These are phyloP conservation scores for Oriolus oriolus DNA, from an alignment of 2,113 vertebrate genomes.

Conservation along the genomic window DNA sequence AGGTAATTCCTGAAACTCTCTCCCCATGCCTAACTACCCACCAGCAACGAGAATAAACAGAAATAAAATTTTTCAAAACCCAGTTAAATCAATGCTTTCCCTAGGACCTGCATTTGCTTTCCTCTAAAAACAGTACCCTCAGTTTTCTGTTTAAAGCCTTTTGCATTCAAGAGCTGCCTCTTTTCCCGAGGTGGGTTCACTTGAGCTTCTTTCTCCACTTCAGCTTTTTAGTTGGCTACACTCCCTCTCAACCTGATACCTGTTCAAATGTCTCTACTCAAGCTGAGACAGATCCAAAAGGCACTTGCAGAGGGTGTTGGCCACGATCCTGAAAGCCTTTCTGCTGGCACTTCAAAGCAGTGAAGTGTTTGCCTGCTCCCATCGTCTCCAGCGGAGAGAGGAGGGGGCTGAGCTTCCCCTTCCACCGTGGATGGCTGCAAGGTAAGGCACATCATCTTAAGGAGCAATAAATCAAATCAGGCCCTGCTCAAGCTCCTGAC, in stretches of 20 bases:
- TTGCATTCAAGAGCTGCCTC: background rate
- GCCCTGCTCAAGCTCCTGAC: background rate
- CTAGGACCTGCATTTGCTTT: background rate
- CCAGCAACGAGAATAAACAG: background rate
- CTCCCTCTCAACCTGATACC: background rate
- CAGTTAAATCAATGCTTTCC: background rate
- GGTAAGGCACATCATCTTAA: background rate
- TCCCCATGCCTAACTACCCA: background rate
- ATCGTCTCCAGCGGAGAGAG: background rate
- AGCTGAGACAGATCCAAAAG: slow-evolving; percentile 6
- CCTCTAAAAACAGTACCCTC: background rate
- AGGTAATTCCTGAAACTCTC: background rate
- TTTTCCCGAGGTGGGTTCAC: background rate
- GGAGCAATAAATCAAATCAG: background rate
- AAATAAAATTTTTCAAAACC: background rate
- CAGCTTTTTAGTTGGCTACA: background rate
- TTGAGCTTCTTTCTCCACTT: slow-evolving; percentile 4
- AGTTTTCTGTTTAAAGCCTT: background rate
- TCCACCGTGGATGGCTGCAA: background rate
- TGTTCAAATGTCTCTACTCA: background rate
- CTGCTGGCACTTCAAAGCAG: slow-evolving; percentile 8
- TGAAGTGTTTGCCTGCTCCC: slow-evolving; percentile 23
- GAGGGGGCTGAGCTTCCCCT: background rate
- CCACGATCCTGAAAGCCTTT: background rate
- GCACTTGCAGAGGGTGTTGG: slow-evolving; percentile 24